These are phyloP conservation scores for Ia io DNA, from an alignment of 2,113 vertebrate genomes.

Conservation along the genomic window DNA sequence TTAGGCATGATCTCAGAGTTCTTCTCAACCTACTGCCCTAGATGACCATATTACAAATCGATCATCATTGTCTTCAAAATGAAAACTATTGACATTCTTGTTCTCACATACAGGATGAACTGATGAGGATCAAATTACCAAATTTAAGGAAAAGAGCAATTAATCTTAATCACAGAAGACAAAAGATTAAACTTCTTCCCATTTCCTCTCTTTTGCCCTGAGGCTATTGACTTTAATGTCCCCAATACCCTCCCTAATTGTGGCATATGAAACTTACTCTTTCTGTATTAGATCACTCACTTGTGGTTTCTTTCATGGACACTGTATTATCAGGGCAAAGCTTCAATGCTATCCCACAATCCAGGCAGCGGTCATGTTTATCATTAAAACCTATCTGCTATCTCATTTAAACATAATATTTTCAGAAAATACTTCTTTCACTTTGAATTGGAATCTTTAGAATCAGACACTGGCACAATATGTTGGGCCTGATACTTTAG, in stretches of 20 bases:
- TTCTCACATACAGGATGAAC: background rate
- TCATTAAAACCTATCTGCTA: background rate
- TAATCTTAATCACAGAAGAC: background rate
- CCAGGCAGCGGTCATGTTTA: background rate
- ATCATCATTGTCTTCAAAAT: background rate
- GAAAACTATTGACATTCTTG: background rate
- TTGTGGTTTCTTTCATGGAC: background rate
- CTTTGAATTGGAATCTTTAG: background rate
- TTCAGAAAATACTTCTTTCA: background rate
- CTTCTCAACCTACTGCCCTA: background rate
- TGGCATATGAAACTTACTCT: background rate
- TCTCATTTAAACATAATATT: background rate
- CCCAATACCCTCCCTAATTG: background rate
- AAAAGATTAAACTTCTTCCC: background rate
- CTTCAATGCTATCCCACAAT: background rate
- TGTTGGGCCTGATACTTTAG: background rate
- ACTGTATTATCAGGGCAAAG: background rate
- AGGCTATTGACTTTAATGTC: background rate
- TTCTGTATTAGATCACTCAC: background rate
- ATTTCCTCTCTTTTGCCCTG: conserved; percentile 2
- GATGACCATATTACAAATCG: background rate
- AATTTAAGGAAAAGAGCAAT: conserved; percentile 2
- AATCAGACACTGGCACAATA: background rate
- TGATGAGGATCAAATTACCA: background rate
- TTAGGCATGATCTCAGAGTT: background rate